Base-by-base conservation (phyloP, 2,888 invertebrate genomes). In the Clunio marinus region DNA sequence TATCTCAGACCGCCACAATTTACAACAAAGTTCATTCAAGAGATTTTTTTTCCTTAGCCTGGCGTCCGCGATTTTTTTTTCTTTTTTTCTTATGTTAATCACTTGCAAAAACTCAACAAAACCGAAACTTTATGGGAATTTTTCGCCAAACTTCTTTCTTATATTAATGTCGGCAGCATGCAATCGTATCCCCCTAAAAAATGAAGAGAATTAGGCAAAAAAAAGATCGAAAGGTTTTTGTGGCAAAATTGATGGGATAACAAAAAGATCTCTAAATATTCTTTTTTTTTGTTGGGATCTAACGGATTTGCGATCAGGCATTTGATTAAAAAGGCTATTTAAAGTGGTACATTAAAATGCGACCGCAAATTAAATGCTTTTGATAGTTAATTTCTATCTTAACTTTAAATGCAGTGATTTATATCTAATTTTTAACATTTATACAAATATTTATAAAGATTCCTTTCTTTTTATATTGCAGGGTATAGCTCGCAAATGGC, bases 111-210 rank as follows among this genome's bases (percentile, higher is more conserved):
- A 20, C 17, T 8, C 17, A 60, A 4, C 8, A 60, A 37, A n/a
- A 66, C 17, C 10, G 32, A 66, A 66, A 66, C 66, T 66, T 66
- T 66, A 55, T 55, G 66, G 51, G 66, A 55, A 66, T 32, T 32
- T 51, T 66, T 62, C 51, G 22, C 51, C 15, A 22, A 57, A 22
- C 15, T 57, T 57, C 25, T 51, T 57, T 57, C 15, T 51, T 51
- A 20, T 41, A 15, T 15, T 41, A 2, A 20, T 51, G 51, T 51
- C 51, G 57, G 15, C n/a, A 27, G 57, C 57, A 57, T 57, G 57
- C 57, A 57, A 57, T 57, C 57, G 57, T n/a, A 57, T 57, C 57
- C 57, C 27, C n/a, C n/a, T n/a, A 57, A 57, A 57, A 57, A 27
- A 57, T 57, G n/a, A 32, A 4, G 41, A 10, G 41, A 41, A 41